Conservation (phyloP, 2,888 invertebrate genomes). For the Drosophila eohydei region DNA sequence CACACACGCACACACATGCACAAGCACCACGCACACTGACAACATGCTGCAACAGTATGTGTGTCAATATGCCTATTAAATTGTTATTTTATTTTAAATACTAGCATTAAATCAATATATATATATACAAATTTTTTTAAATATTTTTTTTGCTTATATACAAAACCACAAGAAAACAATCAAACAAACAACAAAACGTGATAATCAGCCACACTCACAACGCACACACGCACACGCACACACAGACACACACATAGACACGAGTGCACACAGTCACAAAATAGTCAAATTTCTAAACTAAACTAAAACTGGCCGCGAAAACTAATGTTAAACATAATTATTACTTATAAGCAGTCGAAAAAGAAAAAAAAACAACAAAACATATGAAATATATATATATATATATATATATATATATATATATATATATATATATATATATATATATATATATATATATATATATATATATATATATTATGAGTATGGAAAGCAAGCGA, state of each 20-base stretch:
- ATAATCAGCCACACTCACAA: slow-evolving; percentile 56
- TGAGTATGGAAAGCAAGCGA: slow-evolving; percentile 35
- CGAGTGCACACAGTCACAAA: slow-evolving; percentile 62
- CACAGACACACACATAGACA: slow-evolving; percentile 35
- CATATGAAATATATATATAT: slow-evolving; percentile 10
- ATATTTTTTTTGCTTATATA: slow-evolving; percentile 46
- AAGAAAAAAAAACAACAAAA: slow-evolving; percentile 16
- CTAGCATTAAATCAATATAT: slow-evolving; percentile 53
- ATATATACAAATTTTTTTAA: slow-evolving; percentile 15
- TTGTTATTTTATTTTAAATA: slow-evolving; percentile 77
- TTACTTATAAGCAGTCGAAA: slow-evolving; percentile 45
- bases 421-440: slow-evolving; percentile 1
- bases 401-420: neutral
- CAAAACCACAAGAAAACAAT: slow-evolving; percentile 36
- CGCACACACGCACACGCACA: slow-evolving; percentile 38
- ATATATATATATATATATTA: neutral
- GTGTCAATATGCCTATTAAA: slow-evolving; percentile 68
- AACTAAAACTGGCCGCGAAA: slow-evolving; percentile 55
- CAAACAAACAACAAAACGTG: slow-evolving; percentile 63
- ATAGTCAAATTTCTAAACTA: slow-evolving; percentile 70
- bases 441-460: neutral
- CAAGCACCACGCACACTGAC: slow-evolving; percentile 32
- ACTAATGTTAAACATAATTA: slow-evolving; percentile 39
- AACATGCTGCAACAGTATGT: slow-evolving; percentile 60
- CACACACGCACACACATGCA: slow-evolving; percentile 21